Conservation (phyloP, 2,113 vertebrate species). For the Seriola dumerili region DNA sequence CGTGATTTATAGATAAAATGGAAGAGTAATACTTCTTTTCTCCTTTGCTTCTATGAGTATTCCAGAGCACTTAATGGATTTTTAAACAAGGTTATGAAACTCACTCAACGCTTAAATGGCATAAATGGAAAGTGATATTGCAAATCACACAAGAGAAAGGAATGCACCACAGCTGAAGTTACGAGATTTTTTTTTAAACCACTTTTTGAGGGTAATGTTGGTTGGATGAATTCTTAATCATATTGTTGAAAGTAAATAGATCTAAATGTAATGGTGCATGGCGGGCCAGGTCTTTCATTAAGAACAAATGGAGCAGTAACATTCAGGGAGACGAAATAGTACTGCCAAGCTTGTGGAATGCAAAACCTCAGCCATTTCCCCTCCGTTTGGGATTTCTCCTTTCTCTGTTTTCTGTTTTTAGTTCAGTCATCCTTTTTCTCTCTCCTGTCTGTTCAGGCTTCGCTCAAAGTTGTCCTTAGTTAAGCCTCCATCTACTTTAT, state of each 20-base stretch:
- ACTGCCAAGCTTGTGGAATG: constrained; percentile 69
- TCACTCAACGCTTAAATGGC: constrained; percentile 52
- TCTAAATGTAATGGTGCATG: constrained; percentile 55
- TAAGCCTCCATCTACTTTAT: constrained; percentile 70
- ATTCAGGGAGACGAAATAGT: constrained; percentile 60
- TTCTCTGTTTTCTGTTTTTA: constrained; percentile 58
- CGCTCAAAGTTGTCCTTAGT: constrained; percentile 59
- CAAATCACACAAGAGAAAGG: constrained; percentile 46
- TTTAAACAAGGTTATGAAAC: constrained; percentile 70
- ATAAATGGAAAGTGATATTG: constrained; percentile 59
- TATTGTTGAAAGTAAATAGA: constrained; percentile 65
- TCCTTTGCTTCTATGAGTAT: constrained; percentile 47
- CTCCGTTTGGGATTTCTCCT: constrained; percentile 67
- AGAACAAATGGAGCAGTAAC: constrained; percentile 71
- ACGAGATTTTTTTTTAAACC: constrained; percentile 10
- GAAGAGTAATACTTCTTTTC: constrained; percentile 25
- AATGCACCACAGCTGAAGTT: neutral
- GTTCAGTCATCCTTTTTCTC: constrained; percentile 66
- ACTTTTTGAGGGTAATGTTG: constrained; percentile 33
- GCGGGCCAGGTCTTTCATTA: constrained; percentile 62
- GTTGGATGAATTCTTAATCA: constrained; percentile 52
- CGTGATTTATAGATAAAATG: constrained; percentile 18
- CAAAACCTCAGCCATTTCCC: constrained; percentile 72
- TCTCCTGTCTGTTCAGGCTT: constrained; percentile 49
- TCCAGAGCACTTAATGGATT: constrained; percentile 66